Conservation (phyloP, 1,140 invertebrate genomes). For the Drosophila hydei region DNA sequence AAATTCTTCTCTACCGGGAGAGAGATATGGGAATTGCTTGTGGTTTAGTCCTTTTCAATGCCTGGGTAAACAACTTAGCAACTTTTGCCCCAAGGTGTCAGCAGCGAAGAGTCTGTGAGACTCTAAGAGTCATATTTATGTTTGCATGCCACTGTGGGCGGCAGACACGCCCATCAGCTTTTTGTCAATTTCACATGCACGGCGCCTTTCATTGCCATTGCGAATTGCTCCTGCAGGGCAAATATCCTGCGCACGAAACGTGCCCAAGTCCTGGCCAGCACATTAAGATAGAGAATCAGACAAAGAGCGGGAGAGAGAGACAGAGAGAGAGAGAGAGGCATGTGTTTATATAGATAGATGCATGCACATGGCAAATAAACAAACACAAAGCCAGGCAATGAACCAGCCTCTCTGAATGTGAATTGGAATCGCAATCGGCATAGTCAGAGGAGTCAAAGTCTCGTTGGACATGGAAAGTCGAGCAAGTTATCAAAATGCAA, state of each 20-base stretch:
- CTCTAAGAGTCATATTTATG: constrained; percentile 45
- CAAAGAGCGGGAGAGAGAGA: not conserved
- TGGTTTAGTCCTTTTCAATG: constrained; percentile 33
- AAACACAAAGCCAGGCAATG: constrained; percentile 13
- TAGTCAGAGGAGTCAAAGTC: not conserved
- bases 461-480: constrained; percentile 25
- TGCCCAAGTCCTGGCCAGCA: constrained; percentile 39
- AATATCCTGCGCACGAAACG: constrained; percentile 37
- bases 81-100: constrained; percentile 45
- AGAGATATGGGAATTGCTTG: constrained; percentile 20
- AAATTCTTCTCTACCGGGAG: constrained; percentile 18
- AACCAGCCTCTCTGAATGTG: constrained; percentile 13
- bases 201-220: constrained; percentile 21
- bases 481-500: constrained; percentile 38
- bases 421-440: constrained; percentile 3
- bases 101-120: constrained; percentile 8
- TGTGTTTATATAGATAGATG: constrained; percentile 7
- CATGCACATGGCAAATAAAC: constrained; percentile 26
- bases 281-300: not conserved
- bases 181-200: constrained; percentile 53
- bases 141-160: constrained; percentile 36
- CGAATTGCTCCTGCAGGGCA: constrained; percentile 42
- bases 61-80: constrained; percentile 51
- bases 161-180: constrained; percentile 44
- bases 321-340: not conserved